Base-by-base conservation (phyloP, 2,888 invertebrate species). In the Euproctis similis region DNA sequence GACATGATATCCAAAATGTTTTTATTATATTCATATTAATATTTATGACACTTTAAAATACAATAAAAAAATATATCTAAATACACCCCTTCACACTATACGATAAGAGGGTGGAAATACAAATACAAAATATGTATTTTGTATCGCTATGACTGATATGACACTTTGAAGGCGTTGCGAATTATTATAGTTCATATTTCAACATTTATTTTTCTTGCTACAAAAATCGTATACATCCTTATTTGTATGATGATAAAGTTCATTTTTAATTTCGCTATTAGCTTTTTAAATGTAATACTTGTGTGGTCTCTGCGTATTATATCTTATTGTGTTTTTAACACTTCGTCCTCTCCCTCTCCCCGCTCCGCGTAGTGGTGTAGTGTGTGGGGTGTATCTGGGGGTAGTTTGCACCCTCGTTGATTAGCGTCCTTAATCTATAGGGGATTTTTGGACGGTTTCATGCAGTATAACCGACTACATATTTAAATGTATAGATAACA, bases 251-350 rank as follows among this genome's bases (percentile, higher is more conserved):
- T n/a, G n/a, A n/a, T n/a, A n/a, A n/a, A n/a, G n/a, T n/a, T n/a
- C n/a, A n/a, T n/a, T n/a, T n/a, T n/a, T n/a, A n/a, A n/a, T n/a
- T n/a, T n/a, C n/a, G n/a, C n/a, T n/a, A n/a, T n/a, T n/a, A 11
- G 14, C 38, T 40, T 43, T 28, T 28, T 27, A 13, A 1, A 0
- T 4, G 8, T 26, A 31, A 2, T 26, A 30, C 24, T 32, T 24
- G 14, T 36, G 14, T 48, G 39, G 38, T 43, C 40, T 26, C 40
- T 39, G 43, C 44, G 59, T 72, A 71, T 74, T 69, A 68, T 74
- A 68, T 71, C 67, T 77, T 78, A 81, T 82, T 80, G 77, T 81
- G 65, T 82, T 82, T 81, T 80, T 80, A 78, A 78, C 78, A 81
- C 80, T 74, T 76, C 67, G 57, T 74, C 74, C 74, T 61, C 60